Evolutionary conservation across 2,888 invertebrate genomes (phyloP).

Genomic region (Aleiodes testaceus): DNA sequence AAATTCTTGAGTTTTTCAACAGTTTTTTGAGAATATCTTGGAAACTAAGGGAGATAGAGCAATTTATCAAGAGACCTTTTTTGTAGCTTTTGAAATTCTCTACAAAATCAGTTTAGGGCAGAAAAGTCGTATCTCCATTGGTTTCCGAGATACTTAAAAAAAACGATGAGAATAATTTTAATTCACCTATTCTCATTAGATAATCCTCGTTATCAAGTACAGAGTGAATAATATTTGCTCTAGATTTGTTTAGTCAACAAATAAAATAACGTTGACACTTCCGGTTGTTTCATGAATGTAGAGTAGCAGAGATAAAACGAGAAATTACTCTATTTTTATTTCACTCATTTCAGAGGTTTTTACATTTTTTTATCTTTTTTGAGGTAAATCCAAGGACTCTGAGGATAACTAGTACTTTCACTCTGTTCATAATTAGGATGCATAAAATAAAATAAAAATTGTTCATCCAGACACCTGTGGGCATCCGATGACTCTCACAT

Average conservation of each 20-base stretch:
- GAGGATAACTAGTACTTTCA: conserved; percentile 16
- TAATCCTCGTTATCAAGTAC: no score
- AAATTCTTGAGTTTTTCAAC: no score
- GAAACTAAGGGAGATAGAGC: no score
- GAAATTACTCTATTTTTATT: background rate
- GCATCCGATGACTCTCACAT: conserved; percentile 15
- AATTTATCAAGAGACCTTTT: no score
- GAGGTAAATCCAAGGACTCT: conserved; percentile 8
- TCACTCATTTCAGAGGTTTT: conserved; percentile 17
- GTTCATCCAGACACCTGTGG: conserved; percentile 9
- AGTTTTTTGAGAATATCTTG: no score
- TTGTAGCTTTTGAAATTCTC: no score
- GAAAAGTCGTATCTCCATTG: no score
- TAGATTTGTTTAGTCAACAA: background rate
- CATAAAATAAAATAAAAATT: conserved; percentile 1
- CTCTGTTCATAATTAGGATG: conserved; percentile 9
- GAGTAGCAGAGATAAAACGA: background rate
- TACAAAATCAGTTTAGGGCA: no score
- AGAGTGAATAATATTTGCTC: conserved; percentile 3
- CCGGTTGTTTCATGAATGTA: conserved; percentile 15
- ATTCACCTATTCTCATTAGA: no score
- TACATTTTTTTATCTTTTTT: background rate
- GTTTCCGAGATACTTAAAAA: no score
- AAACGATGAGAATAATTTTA: no score
- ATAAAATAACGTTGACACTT: background rate